Conservation (phyloP, 1,140 invertebrate species). For the Neotoxoptera formosana region DNA sequence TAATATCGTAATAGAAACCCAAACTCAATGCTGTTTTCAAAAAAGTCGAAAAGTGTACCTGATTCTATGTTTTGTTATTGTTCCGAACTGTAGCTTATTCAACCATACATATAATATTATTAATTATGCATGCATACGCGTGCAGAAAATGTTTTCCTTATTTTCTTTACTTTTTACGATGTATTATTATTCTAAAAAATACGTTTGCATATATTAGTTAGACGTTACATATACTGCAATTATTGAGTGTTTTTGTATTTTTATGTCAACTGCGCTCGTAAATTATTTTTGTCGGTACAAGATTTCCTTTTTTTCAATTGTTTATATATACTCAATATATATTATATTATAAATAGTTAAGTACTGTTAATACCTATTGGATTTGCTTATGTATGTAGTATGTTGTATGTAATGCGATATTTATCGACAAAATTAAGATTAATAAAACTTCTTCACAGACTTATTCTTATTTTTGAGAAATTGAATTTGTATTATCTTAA, state of each 20-base stretch:
- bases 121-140: background rate
- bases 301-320: background rate
- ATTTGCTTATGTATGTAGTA: background rate
- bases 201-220: background rate
- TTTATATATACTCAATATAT: background rate
- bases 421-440: background rate
- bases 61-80: conserved; percentile 7
- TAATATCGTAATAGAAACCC: background rate
- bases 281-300: background rate
- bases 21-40: background rate
- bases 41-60: background rate
- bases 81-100: background rate
- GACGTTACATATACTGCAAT: background rate
- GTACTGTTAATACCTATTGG: background rate
- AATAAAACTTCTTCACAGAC: background rate
- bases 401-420: background rate
- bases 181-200: conserved; percentile 11
- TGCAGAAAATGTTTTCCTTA: background rate
- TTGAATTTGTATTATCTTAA: too few relatives aligned
- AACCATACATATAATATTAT: background rate
- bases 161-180: background rate
- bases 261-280: background rate
- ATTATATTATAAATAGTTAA: background rate
- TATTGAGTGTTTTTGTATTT: background rate
- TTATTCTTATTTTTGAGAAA: too few relatives aligned